A percentile compares a stretch with the other conserved stretches of the same genome.
phyloP scores from a whole-genome alignment of 2,888 invertebrate genomes.

The Isotomurus palustris region DNA sequence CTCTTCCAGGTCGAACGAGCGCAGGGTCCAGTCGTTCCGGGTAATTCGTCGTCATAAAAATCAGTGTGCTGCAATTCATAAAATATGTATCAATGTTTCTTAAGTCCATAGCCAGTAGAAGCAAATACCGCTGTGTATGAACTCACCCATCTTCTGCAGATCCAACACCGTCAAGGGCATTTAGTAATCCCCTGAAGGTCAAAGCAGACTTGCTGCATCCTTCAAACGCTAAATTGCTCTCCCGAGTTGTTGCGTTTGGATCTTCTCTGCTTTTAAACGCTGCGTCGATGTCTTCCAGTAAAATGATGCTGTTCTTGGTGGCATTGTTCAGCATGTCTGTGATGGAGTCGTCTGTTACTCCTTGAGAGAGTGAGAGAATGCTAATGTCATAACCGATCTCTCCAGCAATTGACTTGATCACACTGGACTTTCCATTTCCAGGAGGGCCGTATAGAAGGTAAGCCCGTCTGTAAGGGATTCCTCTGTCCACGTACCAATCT shows the following conservation, averaged over 20 bases:
- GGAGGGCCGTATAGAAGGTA: slow-evolving; percentile 31
- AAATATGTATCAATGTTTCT: too few species aligned
- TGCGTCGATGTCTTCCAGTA: slow-evolving; percentile 34
- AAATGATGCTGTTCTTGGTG: slow-evolving; percentile 22
- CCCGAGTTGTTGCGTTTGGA: neutral
- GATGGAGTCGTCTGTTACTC: slow-evolving; percentile 23
- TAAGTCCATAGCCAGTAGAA: too few species aligned
- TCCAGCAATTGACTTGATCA: slow-evolving; percentile 25
- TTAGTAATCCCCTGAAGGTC: slow-evolving; percentile 28
- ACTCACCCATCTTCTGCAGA: slow-evolving; percentile 24
- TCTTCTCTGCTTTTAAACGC: slow-evolving; percentile 18
- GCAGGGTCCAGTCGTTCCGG: slow-evolving; percentile 79
- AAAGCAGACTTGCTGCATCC: slow-evolving; percentile 13
- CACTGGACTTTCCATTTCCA: slow-evolving; percentile 28
- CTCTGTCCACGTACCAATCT: slow-evolving; percentile 25
- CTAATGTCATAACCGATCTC: slow-evolving; percentile 27
- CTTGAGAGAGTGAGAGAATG: slow-evolving; percentile 18
- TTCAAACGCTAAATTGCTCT: slow-evolving; percentile 22
- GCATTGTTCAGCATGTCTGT: slow-evolving; percentile 26
- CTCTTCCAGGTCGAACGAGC: slow-evolving; percentile 87
- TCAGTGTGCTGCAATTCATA: too few species aligned
- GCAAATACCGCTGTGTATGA: too few species aligned
- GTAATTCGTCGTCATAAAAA: slow-evolving; percentile 35
- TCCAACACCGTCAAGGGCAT: slow-evolving; percentile 29
- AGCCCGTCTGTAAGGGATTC: slow-evolving; percentile 27